These are phyloP conservation scores for Rhizoglyphus robini DNA, from an alignment of 1,140 invertebrate genomes.

Conservation along the genomic window DNA sequence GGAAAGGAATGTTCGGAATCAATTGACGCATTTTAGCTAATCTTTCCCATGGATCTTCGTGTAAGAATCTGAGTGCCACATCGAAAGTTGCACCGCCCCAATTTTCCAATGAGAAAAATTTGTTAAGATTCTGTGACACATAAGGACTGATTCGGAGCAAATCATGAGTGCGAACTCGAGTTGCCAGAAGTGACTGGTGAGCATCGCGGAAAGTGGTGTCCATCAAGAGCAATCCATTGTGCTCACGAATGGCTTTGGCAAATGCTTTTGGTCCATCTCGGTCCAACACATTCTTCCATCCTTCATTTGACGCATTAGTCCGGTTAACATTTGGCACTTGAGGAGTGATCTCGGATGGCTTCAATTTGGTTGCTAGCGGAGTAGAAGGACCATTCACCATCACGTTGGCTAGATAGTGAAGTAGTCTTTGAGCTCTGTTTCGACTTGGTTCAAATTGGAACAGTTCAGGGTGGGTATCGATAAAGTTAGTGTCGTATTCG, in stretches of 20 bases:
- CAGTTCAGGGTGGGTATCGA: conserved; percentile 92
- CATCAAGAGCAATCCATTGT: conserved; percentile 82
- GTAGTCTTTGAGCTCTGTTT: conserved; percentile 89
- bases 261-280: conserved; percentile 84
- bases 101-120: conserved; percentile 78
- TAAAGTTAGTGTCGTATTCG: conserved; percentile 91
- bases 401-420: conserved; percentile 79
- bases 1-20: conserved; percentile 98
- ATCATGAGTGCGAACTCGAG: conserved; percentile 82
- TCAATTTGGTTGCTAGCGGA: conserved; percentile 72
- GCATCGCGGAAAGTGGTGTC: conserved; percentile 96
- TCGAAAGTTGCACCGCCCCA: conserved; percentile 99
- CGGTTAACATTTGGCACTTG: conserved; percentile 61
- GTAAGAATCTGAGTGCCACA: conserved; percentile 86
- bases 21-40: conserved; percentile 73
- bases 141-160: conserved; percentile 83
- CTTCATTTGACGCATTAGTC: conserved; percentile 43
- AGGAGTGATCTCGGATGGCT: conserved; percentile 71
- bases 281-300: conserved; percentile 67
- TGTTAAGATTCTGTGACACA: conserved; percentile 77
- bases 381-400: conserved; percentile 93
- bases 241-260: conserved; percentile 76
- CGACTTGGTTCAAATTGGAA: conserved; percentile 77
- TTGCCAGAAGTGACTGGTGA: conserved; percentile 92
- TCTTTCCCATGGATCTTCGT: conserved; percentile 98